Conservation (phyloP, 2,113 vertebrate species). For the Callionymus lyra region DNA sequence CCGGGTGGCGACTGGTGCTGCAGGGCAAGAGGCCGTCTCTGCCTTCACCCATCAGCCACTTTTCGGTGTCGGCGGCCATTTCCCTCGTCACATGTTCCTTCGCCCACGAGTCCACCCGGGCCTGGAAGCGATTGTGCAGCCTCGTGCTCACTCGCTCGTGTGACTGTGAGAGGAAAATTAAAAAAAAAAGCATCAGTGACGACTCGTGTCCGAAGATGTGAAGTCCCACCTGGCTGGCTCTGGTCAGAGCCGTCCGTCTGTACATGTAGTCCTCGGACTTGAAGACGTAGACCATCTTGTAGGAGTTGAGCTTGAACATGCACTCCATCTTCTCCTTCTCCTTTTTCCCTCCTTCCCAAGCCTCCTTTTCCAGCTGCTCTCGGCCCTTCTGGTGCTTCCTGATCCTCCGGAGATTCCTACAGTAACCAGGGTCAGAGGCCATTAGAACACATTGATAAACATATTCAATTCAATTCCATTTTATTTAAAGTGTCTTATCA, state of each 20-base stretch:
- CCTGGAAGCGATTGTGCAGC: conserved; percentile 91
- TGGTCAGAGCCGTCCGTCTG: conserved; percentile 84
- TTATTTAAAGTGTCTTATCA: too few relatives aligned
- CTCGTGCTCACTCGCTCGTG: conserved; percentile 91
- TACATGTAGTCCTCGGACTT: conserved; percentile 99
- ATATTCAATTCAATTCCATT: too few relatives aligned
- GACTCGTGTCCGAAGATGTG: too few relatives aligned
- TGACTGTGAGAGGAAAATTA: conserved; percentile 72
- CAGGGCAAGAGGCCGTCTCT: conserved; percentile 88
- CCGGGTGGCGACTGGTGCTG: conserved; percentile 80
- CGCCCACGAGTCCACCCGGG: conserved; percentile 89
- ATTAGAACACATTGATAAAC: too few relatives aligned
- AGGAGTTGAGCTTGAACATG: conserved; percentile 97
- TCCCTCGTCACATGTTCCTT: conserved; percentile 86
- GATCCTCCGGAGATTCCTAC: conserved; percentile 89
- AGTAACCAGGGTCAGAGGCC: too few relatives aligned
- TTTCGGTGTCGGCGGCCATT: conserved; percentile 80
- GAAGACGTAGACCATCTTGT: conserved; percentile 99
- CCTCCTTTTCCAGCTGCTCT: conserved; percentile 89
- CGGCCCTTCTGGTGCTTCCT: conserved; percentile 88
- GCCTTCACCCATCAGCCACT: conserved; percentile 95
- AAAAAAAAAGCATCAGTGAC: too few relatives aligned
- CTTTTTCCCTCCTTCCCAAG: conserved; percentile 75
- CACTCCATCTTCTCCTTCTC: conserved; percentile 95
- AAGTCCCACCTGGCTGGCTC: conserved; percentile 85